Evolutionary conservation across 2,888 invertebrate species (phyloP).

Genomic region (Kryphioiulus occultus): DNA sequence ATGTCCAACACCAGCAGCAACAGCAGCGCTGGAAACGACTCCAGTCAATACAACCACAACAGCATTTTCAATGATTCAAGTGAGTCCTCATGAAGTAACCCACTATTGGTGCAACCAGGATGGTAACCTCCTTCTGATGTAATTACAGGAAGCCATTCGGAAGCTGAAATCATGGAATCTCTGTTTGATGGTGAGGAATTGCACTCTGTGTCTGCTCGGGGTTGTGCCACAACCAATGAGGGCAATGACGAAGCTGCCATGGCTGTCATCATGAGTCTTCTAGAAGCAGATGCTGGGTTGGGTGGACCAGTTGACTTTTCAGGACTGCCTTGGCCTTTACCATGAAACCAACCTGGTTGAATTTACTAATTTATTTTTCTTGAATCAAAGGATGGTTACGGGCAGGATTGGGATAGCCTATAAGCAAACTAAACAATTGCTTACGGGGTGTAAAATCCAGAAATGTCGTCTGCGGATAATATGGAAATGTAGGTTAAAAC

Average conservation of each 20-base stretch:
- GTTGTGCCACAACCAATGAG: constrained; percentile 67
- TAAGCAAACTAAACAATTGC: too few relatives aligned
- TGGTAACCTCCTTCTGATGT: background rate
- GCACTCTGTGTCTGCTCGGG: background rate
- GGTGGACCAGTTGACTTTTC: constrained; percentile 88
- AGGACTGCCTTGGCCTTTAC: constrained; percentile 84
- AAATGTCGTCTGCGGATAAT: too few relatives aligned
- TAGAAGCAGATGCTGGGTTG: constrained; percentile 87
- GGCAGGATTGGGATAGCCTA: too few relatives aligned
- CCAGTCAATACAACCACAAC: background rate
- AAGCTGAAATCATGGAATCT: constrained; percentile 5
- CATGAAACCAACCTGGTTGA: constrained; percentile 62
- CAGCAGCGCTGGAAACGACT: background rate
- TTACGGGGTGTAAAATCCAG: too few relatives aligned
- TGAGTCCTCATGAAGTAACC: background rate
- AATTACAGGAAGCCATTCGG: background rate
- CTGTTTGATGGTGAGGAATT: constrained; percentile 26
- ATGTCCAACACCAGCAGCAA: background rate
- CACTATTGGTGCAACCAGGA: background rate
- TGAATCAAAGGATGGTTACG: too few relatives aligned
- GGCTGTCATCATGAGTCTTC: constrained; percentile 89
- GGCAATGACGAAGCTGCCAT: constrained; percentile 89
- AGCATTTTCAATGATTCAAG: background rate
- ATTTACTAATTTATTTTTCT: too few relatives aligned
- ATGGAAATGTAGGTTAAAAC: too few relatives aligned